A percentile compares a stretch with the other conserved stretches of the same genome.
These are phyloP conservation scores for Hirtodrosophila trivittata DNA, from an alignment of 2,888 invertebrate genomes.

Conservation along the genomic window DNA sequence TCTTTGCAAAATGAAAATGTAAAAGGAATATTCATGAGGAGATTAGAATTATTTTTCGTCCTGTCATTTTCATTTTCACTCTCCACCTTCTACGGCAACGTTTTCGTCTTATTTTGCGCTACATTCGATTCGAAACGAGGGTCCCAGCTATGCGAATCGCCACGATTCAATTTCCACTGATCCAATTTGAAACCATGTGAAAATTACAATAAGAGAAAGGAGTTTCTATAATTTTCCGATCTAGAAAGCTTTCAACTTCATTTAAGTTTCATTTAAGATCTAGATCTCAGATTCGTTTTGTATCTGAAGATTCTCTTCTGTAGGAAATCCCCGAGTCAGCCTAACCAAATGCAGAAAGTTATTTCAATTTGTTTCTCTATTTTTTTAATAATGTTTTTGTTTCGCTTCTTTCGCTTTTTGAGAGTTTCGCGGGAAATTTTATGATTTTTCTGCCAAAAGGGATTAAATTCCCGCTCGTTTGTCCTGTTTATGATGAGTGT, in stretches of 20 bases:
- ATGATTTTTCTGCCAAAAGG: constrained; percentile 82
- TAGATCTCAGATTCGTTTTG: too few relatives aligned
- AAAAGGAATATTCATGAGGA: constrained; percentile 84
- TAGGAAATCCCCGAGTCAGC: too few relatives aligned
- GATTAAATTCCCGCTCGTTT: constrained; percentile 81
- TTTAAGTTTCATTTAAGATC: too few relatives aligned
- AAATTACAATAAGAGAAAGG: too few relatives aligned
- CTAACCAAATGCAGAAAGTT: background rate
- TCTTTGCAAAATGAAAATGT: constrained; percentile 80
- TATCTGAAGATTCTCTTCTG: background rate
- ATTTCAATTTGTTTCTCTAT: constrained; percentile 36
- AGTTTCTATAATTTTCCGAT: too few relatives aligned
- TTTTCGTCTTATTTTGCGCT: constrained; percentile 56
- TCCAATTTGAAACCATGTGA: too few relatives aligned
- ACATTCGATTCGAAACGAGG: constrained; percentile 5
- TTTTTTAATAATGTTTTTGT: constrained; percentile 30
- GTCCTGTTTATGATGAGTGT: constrained; percentile 77
- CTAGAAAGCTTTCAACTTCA: too few relatives aligned
- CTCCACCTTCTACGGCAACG: constrained; percentile 44
- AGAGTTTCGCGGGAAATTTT: constrained; percentile 53
- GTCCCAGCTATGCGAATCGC: too few relatives aligned
- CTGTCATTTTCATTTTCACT: constrained; percentile 79
- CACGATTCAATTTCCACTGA: background rate
- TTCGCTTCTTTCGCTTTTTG: constrained; percentile 21
- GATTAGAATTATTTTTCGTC: constrained; percentile 83